Base-by-base conservation (phyloP, 2,113 vertebrate species). In the Pachycephala philippinensis region DNA sequence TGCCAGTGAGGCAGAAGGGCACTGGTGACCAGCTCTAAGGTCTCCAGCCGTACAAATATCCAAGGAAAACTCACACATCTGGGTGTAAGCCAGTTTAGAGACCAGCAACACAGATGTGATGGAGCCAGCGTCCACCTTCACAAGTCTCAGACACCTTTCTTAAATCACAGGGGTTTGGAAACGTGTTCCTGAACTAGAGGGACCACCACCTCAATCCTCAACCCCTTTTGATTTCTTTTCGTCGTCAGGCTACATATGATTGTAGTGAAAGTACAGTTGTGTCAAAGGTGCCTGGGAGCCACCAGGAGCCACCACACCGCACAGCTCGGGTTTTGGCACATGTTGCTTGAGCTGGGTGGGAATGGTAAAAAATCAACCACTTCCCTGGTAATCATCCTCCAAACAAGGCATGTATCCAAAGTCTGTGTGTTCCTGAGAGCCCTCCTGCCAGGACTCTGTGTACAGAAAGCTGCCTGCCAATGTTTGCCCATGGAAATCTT, bases 321-420 rank as follows among this genome's bases (percentile, higher is more conserved):
- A 37, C 6, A 0, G 0, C 33, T 16, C 11, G 9, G 61, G 49
- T 65, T 83, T 20, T 5, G 13, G 53, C 56, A 78, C 0, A 0
- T 17, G 18, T 15, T 0, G 0, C 50, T 61, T 33, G 17, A n/a
- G 9, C 49, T 57, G 28, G 7, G 37, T 1, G 1, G 27, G 16
- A 44, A n/a, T 4, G 12, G 66, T 65, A 45, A 81, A 81, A 87
- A 59, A 89, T 39, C 68, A 78, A 57, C 56, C 2, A 0, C 8
- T 66, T 63, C 20, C 69, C 33, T 50, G 47, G 45, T 4, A 94
- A 71, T 35, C 64, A 59, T n/a, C 31, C 60, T 28, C 45, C 16
- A 40, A 30, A 33, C 1, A 1, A 40, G n/a, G 72, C 18, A 3
- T 26, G 35, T 9, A 56, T 52, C 78, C 52, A 71, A 84, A 84